Conservation (phyloP, 2,888 invertebrate genomes). For the Melipona beecheii region DNA sequence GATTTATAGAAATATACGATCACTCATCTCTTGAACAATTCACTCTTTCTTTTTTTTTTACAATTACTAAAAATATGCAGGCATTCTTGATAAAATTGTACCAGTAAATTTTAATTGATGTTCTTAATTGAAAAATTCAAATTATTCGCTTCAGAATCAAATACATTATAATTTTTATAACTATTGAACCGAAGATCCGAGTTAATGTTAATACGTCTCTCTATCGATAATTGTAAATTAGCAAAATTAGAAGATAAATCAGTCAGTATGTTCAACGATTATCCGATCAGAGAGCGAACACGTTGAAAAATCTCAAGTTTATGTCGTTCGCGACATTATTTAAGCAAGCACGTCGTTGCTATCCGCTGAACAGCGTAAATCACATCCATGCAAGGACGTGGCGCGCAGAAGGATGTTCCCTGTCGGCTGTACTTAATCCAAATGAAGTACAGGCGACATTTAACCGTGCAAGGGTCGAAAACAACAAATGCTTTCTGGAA, state of each 20-base stretch:
- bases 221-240: background rate
- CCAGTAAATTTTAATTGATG: background rate
- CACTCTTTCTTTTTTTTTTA: background rate
- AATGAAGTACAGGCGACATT: constrained; percentile 56
- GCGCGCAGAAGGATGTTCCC: constrained; percentile 4
- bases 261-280: background rate
- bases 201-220: background rate
- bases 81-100: background rate
- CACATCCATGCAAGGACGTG: constrained; percentile 1
- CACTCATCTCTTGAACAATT: background rate
- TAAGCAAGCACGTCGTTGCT: background rate
- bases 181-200: background rate
- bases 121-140: background rate
- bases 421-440: constrained; percentile 34
- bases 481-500: constrained; percentile 49
- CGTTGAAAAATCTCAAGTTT: background rate
- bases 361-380: constrained; percentile 3
- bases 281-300: background rate
- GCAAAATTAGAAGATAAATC: background rate
- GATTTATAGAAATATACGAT: background rate
- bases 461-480: constrained; percentile 39
- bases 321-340: background rate
- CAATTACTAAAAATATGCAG: background rate
- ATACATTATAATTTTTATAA: background rate
- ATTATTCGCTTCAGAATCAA: background rate